Evolutionary conservation across 23 tunicate species (phyloP), one percentile per base, ranked within the genome.

Genomic region (Trididemnum clinides): DNA sequence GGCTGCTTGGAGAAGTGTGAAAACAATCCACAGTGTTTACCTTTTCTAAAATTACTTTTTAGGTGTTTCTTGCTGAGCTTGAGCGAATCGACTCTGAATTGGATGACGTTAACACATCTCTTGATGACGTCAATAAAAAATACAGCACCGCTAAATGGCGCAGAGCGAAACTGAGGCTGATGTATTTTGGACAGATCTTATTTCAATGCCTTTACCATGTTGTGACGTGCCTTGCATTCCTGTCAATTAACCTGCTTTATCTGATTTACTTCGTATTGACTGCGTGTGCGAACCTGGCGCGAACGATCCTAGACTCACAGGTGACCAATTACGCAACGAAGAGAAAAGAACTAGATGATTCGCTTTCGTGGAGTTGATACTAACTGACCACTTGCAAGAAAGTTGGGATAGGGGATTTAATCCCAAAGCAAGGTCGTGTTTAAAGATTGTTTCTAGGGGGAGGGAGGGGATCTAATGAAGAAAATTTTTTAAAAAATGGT

Each of bases 51-150:
- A 59, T 27, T 33, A 3, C 26, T 62, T 4, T 34, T 22, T 4
- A 86, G 90, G 90, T 86, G 0, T 86, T 86, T 50, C 78, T 64
- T 23, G 84, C 76, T 20, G 85, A 86, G 66, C 84, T 86, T 32
- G 71, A 78, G 36, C 66, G 84, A 49, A 78, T 86, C 23, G 73
- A 86, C 32, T n/a, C 1, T 30, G 84, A 78, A 64, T 66, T 86
- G n/a, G 71, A 66, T 3, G 27, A 44, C 0, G 80, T 83, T 0
- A 54, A 71, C 26, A 33, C 51, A 22, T 39, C 71, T 27, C 80
- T 83, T 3, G 77, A 78, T 37, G 84, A 78, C 34, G 75, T 86
- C 25, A 78, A 44, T 33, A 27, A 64, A 18, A 29, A 86, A 44
- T 63, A 32, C 50, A 37, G 29, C 3, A 22, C 78, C 15, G 78